Evolutionary conservation across 2,888 invertebrate genomes (phyloP), one percentile per base, ranked within the genome.

Genomic region (Cynaeus angustus): DNA sequence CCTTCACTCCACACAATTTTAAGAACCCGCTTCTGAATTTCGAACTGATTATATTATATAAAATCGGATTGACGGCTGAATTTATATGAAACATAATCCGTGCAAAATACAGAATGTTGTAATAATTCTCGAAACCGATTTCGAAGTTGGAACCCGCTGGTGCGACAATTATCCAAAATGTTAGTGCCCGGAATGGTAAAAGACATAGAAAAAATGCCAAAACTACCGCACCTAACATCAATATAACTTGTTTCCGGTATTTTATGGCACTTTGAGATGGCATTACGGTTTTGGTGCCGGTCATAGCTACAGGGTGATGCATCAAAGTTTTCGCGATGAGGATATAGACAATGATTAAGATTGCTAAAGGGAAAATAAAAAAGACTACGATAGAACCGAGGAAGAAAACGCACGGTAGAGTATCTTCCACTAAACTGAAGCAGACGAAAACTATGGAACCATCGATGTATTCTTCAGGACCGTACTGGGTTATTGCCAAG

Each of bases 41-140:
- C 0, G 95, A 94, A 68, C 95, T 95, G 92, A 96, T 95, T 64
- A 96, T 88, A 83, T 96, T 96, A 85, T 97, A 97, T 58, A 97
- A 86, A 79, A 96, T 94, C 8, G 96, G 96, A 87, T 97, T 97
- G 64, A 96, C 91, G 8, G 96, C 96, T 52, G 96, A 96, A 85
- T 97, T 96, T 61, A 96, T 88, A 85, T 96, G 95, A 75, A 95
- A 86, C 93, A 96, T 94, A 62, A 95, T 91, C 75, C 96, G 90
- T 81, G 93, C 93, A 85, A 95, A 93, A 85, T 94, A 95, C 72
- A 96, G 87, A 70, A 96, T 86, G 83, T 91, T 92, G 85, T 93
- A 95, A 84, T 94, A 96, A 62, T 90, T 90, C 75, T 95, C 94
- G 80, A 94, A 87, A 70, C 95, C 94, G 79, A 95, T 87, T 52